Conservation (phyloP, 1,140 invertebrate species). For the Magallana ariakensis region DNA sequence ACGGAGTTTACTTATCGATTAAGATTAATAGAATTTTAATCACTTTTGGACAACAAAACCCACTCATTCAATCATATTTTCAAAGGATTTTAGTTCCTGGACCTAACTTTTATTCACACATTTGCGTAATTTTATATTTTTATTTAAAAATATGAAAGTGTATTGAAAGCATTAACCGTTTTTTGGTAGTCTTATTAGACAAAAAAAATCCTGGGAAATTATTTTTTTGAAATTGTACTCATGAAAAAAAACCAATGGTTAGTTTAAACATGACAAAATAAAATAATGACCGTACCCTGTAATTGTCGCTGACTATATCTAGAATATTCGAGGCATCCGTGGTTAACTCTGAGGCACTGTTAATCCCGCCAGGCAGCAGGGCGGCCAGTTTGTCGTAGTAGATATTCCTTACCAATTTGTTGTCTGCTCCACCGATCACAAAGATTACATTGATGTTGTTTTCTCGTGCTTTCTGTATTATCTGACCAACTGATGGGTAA, state of each 20-base stretch:
- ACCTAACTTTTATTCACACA: too few relatives aligned
- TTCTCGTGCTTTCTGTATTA: constrained; percentile 91
- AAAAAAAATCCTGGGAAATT: not conserved
- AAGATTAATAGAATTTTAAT: not conserved
- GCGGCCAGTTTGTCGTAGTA: constrained; percentile 46
- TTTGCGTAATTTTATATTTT: too few relatives aligned
- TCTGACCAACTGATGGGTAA: constrained; percentile 96
- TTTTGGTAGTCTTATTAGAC: not conserved
- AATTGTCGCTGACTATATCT: constrained; percentile 91
- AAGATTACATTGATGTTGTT: constrained; percentile 98
- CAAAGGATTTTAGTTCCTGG: too few relatives aligned
- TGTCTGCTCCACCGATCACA: constrained; percentile 84
- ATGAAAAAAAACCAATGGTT: not conserved
- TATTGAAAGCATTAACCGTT: too few relatives aligned
- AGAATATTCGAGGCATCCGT: constrained; percentile 95
- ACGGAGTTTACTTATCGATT: not conserved
- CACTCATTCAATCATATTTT: not conserved
- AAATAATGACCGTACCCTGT: constrained; percentile 77
- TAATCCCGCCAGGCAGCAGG: constrained; percentile 23
- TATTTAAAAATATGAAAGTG: too few relatives aligned
- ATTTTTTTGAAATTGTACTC: not conserved
- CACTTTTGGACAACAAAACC: not conserved
- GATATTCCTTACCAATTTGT: not conserved
- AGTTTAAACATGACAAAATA: not conserved
- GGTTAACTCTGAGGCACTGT: constrained; percentile 87